These are phyloP conservation scores for Heliconius charithonia DNA, from an alignment of 2,888 invertebrate species.

Conservation along the genomic window DNA sequence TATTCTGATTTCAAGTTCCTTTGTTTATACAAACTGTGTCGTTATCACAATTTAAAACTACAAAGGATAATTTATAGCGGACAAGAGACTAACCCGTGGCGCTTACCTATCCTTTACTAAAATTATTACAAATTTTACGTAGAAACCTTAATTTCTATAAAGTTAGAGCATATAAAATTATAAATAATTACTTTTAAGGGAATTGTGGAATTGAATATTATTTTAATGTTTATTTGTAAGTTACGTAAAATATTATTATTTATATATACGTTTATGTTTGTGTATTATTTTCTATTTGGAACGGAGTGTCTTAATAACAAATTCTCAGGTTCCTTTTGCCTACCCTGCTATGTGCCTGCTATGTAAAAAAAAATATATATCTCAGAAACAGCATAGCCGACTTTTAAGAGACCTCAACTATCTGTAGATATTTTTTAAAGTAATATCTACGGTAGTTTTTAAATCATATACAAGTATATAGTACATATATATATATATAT, in stretches of 20 bases:
- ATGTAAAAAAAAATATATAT: not conserved
- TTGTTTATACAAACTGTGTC: not conserved
- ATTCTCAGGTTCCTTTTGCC: too few relatives aligned
- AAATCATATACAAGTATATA: too few relatives aligned
- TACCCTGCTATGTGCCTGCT: too few relatives aligned
- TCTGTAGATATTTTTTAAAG: too few relatives aligned
- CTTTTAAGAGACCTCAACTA: too few relatives aligned
- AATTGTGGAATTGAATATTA: not conserved
- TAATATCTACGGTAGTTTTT: too few relatives aligned
- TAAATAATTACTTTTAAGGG: constrained; percentile 2
- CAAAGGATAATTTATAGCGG: constrained; percentile 48
- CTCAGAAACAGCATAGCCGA: too few relatives aligned
- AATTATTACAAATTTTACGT: constrained; percentile 6
- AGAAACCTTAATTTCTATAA: not conserved
- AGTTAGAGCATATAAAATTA: not conserved
- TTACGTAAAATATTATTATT: not conserved
- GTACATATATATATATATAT: too few relatives aligned
- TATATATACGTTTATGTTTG: too few relatives aligned
- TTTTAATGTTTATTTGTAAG: not conserved
- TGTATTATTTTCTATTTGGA: too few relatives aligned
- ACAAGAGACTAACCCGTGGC: constrained; percentile 28
- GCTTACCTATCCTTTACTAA: constrained; percentile 13
- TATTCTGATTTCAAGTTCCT: not conserved
- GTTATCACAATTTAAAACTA: constrained; percentile 42
- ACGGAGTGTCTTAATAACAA: not conserved